phyloP scores from a whole-genome alignment of 2,888 invertebrate genomes.

The Pegoplata infirma region DNA sequence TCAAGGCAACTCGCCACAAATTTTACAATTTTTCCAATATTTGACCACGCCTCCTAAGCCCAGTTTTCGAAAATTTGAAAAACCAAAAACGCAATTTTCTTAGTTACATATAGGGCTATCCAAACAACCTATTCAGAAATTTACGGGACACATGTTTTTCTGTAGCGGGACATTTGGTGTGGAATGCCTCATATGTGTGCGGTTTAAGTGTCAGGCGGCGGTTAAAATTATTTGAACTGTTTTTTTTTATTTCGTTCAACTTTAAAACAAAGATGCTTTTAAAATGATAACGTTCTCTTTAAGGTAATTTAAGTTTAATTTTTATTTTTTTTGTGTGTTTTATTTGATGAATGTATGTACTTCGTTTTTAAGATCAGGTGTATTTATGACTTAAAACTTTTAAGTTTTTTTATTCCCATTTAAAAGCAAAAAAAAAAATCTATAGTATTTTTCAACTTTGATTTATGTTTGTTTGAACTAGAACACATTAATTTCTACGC shows the following conservation, averaged over 20 bases:
- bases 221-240: slow-evolving; percentile 20
- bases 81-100: too few relatives aligned
- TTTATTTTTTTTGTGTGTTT: not conserved
- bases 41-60: too few relatives aligned
- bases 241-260: not conserved
- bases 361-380: not conserved
- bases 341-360: too few relatives aligned
- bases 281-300: slow-evolving; percentile 5
- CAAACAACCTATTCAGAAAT: too few relatives aligned
- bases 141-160: too few relatives aligned
- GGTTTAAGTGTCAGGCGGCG: not conserved
- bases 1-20: too few relatives aligned
- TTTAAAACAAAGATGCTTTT: slow-evolving; percentile 20
- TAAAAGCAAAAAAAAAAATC: not conserved
- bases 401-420: not conserved
- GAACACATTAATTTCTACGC: not conserved
- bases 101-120: too few relatives aligned
- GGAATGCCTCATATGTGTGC: too few relatives aligned
- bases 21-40: too few relatives aligned
- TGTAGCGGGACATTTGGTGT: too few relatives aligned
- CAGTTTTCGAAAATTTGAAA: too few relatives aligned
- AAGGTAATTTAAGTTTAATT: not conserved
- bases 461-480: not conserved
- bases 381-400: not conserved
- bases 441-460: not conserved